Conservation (phyloP, 2,888 invertebrate species). For the Dorcus parallelipipedus region DNA sequence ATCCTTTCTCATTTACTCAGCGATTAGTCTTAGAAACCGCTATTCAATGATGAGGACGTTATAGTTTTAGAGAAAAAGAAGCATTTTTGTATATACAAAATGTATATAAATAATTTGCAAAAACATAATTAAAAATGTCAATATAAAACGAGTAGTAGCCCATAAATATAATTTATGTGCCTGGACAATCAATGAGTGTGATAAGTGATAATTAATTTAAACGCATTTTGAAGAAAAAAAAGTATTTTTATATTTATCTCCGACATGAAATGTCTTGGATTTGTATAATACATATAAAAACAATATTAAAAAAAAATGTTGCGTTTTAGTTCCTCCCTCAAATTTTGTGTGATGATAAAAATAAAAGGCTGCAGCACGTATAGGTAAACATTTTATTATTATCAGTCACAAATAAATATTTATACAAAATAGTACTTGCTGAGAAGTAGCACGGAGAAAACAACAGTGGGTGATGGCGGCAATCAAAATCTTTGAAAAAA, state of each 20-base stretch:
- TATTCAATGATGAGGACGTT: too few species aligned
- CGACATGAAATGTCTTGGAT: conserved; percentile 10
- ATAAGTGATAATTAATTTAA: conserved; percentile 21
- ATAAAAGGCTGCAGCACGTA: neutral
- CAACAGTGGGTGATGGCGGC: neutral
- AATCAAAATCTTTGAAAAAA: neutral
- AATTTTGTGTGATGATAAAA: too few species aligned
- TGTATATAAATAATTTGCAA: too few species aligned
- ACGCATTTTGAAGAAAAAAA: neutral
- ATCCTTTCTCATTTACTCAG: too few species aligned
- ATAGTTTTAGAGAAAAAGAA: too few species aligned
- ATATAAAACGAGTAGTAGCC: conserved; percentile 2
- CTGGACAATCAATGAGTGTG: conserved; percentile 20
- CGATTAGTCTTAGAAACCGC: too few species aligned
- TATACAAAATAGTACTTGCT: conserved; percentile 38
- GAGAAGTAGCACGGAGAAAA: conserved; percentile 17
- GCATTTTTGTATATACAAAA: too few species aligned
- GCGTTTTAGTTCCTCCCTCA: too few species aligned
- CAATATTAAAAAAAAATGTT: too few species aligned
- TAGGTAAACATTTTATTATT: conserved; percentile 37
- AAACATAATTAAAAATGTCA: conserved; percentile 10
- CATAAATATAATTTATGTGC: conserved; percentile 19
- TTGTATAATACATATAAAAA: neutral
- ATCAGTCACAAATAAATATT: conserved; percentile 46
- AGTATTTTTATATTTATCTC: conserved; percentile 8